These are phyloP conservation scores for Noturus placidus DNA, from an alignment of 2,113 vertebrate genomes.

Conservation along the genomic window DNA sequence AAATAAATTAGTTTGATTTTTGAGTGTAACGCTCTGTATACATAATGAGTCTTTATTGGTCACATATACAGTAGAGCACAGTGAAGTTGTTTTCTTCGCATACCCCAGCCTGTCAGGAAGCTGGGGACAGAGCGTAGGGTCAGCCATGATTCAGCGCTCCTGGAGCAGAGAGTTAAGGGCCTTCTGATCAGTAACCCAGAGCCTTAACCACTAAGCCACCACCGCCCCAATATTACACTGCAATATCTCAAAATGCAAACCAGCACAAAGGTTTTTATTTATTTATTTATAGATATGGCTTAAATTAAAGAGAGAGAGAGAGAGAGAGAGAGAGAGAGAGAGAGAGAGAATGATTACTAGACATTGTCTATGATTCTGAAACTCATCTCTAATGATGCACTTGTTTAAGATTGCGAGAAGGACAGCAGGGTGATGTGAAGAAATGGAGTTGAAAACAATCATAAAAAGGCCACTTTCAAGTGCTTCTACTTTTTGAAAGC, in stretches of 20 bases:
- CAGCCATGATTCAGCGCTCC: too few relatives aligned
- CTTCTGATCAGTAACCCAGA: too few relatives aligned
- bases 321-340: not conserved
- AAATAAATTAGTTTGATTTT: too few relatives aligned
- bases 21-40: too few relatives aligned
- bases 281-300: not conserved
- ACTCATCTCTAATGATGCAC: not conserved
- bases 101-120: too few relatives aligned
- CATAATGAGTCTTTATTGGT: too few relatives aligned
- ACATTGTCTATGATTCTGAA: not conserved
- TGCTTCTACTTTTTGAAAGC: not conserved
- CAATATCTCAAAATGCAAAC: not conserved
- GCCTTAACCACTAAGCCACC: too few relatives aligned
- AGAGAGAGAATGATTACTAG: not conserved
- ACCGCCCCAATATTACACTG: not conserved
- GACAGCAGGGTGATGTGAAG: not conserved
- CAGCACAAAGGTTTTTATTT: not conserved
- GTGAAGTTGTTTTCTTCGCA: too few relatives aligned
- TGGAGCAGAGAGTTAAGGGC: too few relatives aligned
- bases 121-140: too few relatives aligned
- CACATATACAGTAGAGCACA: too few relatives aligned
- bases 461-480: not conserved
- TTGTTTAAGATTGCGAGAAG: not conserved
- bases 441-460: not conserved
- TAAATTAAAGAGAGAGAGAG: not conserved